Evolutionary conservation across 1,140 invertebrate genomes (phyloP).

Genomic region (Aricia agestis): DNA sequence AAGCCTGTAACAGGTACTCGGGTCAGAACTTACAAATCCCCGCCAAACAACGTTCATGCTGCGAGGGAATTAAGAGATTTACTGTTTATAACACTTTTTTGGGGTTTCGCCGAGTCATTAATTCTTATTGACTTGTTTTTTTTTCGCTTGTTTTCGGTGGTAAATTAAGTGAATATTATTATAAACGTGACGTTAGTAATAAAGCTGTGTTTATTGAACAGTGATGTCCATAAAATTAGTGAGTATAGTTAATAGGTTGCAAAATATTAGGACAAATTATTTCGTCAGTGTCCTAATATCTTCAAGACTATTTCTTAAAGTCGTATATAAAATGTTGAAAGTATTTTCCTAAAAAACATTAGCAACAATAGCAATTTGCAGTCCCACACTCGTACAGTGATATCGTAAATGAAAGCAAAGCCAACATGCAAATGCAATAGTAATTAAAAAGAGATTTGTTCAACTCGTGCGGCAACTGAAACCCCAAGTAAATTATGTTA

Average conservation of each 20-base stretch:
- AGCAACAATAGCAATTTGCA: neutral
- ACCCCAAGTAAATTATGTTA: constrained; percentile 5
- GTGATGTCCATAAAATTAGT: too few relatives aligned
- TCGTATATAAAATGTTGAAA: too few relatives aligned
- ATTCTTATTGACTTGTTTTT: neutral
- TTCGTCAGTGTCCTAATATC: too few relatives aligned
- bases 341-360: neutral
- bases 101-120: constrained; percentile 21
- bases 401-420: neutral
- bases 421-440: constrained; percentile 1
- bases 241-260: too few relatives aligned
- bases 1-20: constrained; percentile 46
- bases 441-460: constrained; percentile 6
- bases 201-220: too few relatives aligned
- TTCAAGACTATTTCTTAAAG: too few relatives aligned
- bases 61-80: constrained; percentile 48
- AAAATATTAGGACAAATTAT: too few relatives aligned
- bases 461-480: constrained; percentile 7
- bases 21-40: constrained; percentile 63
- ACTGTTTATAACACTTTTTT: constrained; percentile 25
- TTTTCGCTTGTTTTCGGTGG: neutral
- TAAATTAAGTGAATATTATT: neutral
- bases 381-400: neutral
- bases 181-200: neutral
- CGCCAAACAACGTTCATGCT: constrained; percentile 55